A percentile compares a stretch with the other conserved stretches of the same genome.
These are phyloP conservation scores for Aurelia coerulea DNA, from an alignment of 30 jellyfish, hydroid and myxozoan species.

Conservation along the genomic window DNA sequence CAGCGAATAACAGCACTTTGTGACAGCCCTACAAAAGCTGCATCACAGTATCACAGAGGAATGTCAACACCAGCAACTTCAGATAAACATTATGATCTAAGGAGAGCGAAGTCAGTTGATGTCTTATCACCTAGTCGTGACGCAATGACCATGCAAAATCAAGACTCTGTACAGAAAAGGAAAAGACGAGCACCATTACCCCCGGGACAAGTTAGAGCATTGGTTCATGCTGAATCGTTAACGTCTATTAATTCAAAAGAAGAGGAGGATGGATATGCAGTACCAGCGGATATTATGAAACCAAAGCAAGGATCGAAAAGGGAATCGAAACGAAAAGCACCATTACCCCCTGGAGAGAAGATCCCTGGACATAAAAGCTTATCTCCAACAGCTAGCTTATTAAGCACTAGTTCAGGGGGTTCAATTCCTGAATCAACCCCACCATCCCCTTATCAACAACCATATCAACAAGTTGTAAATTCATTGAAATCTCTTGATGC, in stretches of 20 bases:
- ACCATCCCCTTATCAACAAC: conserved; percentile 5
- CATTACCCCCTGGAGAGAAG: conserved; percentile 50
- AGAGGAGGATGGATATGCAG: conserved; percentile 31
- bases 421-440: conserved; percentile 16
- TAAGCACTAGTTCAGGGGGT: conserved; percentile 18
- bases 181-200: conserved; percentile 74
- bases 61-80: conserved; percentile 6
- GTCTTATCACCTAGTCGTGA: conserved; percentile 15
- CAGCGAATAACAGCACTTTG: conserved; percentile 56
- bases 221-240: conserved; percentile 22
- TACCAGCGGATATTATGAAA: conserved; percentile 2
- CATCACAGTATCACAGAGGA: neutral
- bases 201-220: conserved; percentile 31
- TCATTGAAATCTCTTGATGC: conserved; percentile 9
- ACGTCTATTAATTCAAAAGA: conserved; percentile 28
- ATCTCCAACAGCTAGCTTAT: conserved; percentile 29
- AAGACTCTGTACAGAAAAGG: conserved; percentile 14
- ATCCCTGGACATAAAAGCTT: neutral
- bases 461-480: no score
- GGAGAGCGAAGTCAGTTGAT: conserved; percentile 56
- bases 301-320: neutral
- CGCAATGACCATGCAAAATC: neutral
- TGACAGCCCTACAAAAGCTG: conserved; percentile 49
- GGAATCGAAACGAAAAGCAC: conserved; percentile 54
- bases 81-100: conserved; percentile 15